phyloP scores from a whole-genome alignment of 2,797 vertebrate species.

The Tangara arthus region DNA sequence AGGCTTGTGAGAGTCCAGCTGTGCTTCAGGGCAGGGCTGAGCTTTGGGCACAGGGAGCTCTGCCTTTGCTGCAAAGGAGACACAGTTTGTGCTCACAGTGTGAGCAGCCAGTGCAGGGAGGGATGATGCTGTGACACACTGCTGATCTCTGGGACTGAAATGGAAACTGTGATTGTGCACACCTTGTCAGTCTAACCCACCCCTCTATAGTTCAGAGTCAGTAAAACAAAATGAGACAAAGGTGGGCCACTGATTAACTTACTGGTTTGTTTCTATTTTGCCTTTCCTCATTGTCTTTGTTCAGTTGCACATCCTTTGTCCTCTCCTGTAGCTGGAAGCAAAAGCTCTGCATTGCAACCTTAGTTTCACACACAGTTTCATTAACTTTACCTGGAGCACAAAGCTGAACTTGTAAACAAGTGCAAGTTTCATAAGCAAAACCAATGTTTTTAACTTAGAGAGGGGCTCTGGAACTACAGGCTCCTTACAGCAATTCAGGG shows the following conservation, averaged over 20 bases:
- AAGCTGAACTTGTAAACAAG: neutral
- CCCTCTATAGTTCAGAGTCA: neutral
- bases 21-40: constrained; percentile 34
- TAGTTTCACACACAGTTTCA: neutral
- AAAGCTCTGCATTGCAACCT: neutral
- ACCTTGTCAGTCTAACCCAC: neutral
- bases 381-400: neutral
- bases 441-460: neutral
- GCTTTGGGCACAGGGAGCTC: constrained; percentile 73
- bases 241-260: neutral
- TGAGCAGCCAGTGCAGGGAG: neutral
- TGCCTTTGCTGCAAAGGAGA: constrained; percentile 59
- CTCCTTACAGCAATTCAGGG: neutral
- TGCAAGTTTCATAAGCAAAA: neutral
- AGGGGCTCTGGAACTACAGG: neutral
- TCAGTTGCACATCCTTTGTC: neutral
- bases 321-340: neutral
- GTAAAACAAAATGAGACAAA: neutral
- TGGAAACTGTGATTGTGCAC: neutral
- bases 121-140: neutral
- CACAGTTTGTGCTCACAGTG: no score
- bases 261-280: neutral
- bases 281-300: neutral
- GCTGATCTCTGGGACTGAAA: neutral
- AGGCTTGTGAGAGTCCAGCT: constrained; percentile 43